phyloP scores from a whole-genome alignment of 2,888 invertebrate species.

The Pyrrhosoma nymphula region DNA sequence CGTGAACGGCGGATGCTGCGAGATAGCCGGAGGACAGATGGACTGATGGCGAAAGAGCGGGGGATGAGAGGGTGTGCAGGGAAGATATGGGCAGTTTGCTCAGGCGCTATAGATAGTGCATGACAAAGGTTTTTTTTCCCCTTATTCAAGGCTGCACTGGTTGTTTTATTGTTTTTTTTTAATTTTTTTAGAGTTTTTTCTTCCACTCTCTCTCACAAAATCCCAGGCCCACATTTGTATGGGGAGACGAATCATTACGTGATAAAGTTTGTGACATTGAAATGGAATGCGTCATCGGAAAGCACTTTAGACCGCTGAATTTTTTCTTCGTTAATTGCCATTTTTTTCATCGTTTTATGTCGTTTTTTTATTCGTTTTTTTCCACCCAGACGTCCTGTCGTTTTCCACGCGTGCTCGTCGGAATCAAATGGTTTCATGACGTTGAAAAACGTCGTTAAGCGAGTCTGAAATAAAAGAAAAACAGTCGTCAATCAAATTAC shows the following conservation, averaged over 20 bases:
- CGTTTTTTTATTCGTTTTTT: not conserved
- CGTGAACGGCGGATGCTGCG: not conserved
- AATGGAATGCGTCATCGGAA: slow-evolving; percentile 36
- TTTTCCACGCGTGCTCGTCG: not conserved
- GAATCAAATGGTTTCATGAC: not conserved
- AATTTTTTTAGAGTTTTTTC: not conserved
- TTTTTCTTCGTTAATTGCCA: slow-evolving; percentile 18
- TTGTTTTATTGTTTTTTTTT: slow-evolving; percentile 9
- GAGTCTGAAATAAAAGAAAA: not conserved
- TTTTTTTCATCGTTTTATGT: slow-evolving; percentile 1
- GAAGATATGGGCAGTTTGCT: slow-evolving; percentile 10
- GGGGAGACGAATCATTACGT: slow-evolving; percentile 35
- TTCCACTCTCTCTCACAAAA: not conserved
- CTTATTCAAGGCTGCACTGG: not conserved
- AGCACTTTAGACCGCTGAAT: slow-evolving; percentile 10
- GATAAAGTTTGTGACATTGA: slow-evolving; percentile 34
- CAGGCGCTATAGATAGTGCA: slow-evolving; percentile 25
- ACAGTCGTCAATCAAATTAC: not conserved
- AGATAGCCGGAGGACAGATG: not conserved
- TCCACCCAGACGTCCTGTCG: no score
- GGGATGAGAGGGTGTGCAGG: not conserved
- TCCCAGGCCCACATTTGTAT: not conserved
- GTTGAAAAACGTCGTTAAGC: not conserved
- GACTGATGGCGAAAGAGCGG: not conserved
- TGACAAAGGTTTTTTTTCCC: no score